Base-by-base conservation (phyloP, 2,113 vertebrate species). In the Entelurus aequoreus region DNA sequence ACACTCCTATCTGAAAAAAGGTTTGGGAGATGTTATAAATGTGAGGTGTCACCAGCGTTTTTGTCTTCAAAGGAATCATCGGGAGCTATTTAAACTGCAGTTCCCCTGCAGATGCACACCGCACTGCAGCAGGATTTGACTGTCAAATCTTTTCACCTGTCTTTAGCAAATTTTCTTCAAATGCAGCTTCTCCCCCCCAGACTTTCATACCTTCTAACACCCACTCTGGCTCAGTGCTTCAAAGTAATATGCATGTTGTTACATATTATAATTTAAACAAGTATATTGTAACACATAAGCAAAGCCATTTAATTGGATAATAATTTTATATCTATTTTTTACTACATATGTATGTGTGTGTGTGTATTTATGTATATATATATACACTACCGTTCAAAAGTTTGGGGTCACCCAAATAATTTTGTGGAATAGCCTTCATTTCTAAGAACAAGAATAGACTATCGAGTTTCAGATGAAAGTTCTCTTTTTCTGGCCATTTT, bases 21-120 rank as follows among this genome's bases (percentile, higher is more conserved):
- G 78, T 85, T 87, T 88, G 76, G 67, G 81, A 84, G 81, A 86
- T 85, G 84, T 87, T 88, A 86, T 91, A 88, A 86, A 87, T 87
- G 81, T 68, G 75, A 82, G 77, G 76, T 86, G 79, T 88, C 85
- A 87, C 72, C 79, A 76, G 67, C 76, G 70, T 81, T 82, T 83
- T 83, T 81, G 71, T 88, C 81, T 86, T 86, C 84, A 88, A 85
- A 88, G 81, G 81, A 74, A 63, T 75, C 81, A 70, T 87, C 85
- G 87, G 74, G 85, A 87, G 84, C 79, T 82, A 85, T 84, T 88
- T 87, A 82, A 87, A 80, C 69, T 74, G 55, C 55, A 6, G 72
- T 86, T 82, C 80, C 78, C 80, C 79, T 68, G 66, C 78, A 78
- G 74, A 82, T 76, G 72, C 61, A 53, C 61, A 56, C 65, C 46